Percentiles rank a stretch among this genome's conserved stretches.
phyloP scores from a whole-genome alignment of 2,888 invertebrate species.

The Koerneria pararmatus region DNA sequence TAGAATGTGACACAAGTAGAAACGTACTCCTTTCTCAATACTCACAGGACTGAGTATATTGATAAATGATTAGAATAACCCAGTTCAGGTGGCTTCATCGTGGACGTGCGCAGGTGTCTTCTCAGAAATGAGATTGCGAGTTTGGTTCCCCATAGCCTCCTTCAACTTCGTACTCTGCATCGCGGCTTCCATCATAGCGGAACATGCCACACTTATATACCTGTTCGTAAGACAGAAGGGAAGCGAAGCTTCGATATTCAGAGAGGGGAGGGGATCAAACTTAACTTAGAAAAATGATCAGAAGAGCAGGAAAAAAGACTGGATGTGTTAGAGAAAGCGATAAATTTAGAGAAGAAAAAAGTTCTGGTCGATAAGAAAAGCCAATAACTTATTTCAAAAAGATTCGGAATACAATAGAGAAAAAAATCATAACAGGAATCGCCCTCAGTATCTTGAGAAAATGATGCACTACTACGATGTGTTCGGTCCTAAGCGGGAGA shows the following conservation, averaged over 20 bases:
- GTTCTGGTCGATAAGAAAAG: too few species aligned
- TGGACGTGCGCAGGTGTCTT: constrained; percentile 20
- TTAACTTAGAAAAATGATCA: too few species aligned
- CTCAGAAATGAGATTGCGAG: constrained; percentile 12
- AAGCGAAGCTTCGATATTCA: not conserved
- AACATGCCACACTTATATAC: not conserved
- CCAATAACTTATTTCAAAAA: too few species aligned
- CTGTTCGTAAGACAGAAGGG: not conserved
- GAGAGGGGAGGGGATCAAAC: too few species aligned
- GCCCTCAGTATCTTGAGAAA: constrained; percentile 16
- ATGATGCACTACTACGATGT: constrained; percentile 16
- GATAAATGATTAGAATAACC: too few species aligned
- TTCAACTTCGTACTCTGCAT: not conserved
- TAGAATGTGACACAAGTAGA: too few species aligned
- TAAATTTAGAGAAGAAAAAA: too few species aligned
- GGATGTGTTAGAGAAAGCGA: too few species aligned
- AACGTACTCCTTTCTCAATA: too few species aligned
- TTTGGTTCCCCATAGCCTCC: constrained; percentile 12
- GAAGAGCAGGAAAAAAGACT: too few species aligned
- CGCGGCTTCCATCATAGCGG: not conserved
- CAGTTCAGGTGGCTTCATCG: constrained; percentile 9
- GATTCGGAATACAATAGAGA: too few species aligned
- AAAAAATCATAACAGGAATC: constrained; percentile 1
- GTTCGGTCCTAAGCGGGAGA: constrained; percentile 11
- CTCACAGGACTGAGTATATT: too few species aligned